A percentile compares a stretch with the other conserved stretches of the same genome.
These are phyloP conservation scores for Acinonyx jubatus DNA, from an alignment of 2,113 vertebrate genomes.

Conservation along the genomic window DNA sequence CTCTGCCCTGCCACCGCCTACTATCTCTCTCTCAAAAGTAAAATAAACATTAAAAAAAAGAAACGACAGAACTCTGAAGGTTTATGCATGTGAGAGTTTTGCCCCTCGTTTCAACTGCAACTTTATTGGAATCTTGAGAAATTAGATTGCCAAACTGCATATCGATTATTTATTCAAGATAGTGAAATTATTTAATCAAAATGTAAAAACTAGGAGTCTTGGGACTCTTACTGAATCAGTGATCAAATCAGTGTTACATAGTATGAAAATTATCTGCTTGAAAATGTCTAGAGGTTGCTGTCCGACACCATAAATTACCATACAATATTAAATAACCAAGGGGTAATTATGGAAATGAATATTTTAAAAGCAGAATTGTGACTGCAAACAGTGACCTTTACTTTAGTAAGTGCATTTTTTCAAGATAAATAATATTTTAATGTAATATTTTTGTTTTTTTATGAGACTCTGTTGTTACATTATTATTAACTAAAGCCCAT, in stretches of 20 bases:
- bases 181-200: conserved; percentile 66
- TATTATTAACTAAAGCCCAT: neutral
- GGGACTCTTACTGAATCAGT: conserved; percentile 4
- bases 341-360: conserved; percentile 29
- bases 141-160: conserved; percentile 16
- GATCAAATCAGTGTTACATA: conserved; percentile 48
- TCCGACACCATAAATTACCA: conserved; percentile 40
- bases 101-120: conserved; percentile 34
- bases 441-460: neutral
- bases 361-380: conserved; percentile 29
- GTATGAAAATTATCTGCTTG: conserved; percentile 59
- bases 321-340: neutral
- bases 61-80: neutral
- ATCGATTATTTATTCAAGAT: conserved; percentile 61
- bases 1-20: too few species aligned
- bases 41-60: neutral
- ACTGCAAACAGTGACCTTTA: neutral
- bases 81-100: neutral
- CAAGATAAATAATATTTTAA: neutral
- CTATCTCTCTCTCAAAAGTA: too few species aligned
- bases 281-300: conserved; percentile 51
- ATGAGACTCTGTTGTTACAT: neutral
- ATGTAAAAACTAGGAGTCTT: conserved; percentile 46
- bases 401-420: neutral
- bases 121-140: conserved; percentile 49